Evolutionary conservation across 2,888 invertebrate genomes (phyloP), one percentile per base, ranked within the genome.

Genomic region (Papilio elwesi): DNA sequence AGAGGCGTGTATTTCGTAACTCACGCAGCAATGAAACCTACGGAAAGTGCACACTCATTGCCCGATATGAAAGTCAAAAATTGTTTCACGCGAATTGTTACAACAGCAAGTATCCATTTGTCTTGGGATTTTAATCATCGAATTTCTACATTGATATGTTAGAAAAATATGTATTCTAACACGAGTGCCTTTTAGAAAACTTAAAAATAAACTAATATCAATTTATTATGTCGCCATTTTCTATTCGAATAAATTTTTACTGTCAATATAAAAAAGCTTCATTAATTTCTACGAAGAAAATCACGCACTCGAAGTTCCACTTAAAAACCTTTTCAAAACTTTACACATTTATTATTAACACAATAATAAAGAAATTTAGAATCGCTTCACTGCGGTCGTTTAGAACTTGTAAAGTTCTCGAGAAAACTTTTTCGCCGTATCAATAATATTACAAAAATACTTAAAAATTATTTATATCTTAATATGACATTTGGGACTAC

Each of bases 41-140:
- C 26, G 12, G n/a, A 65, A 65, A 65, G 9, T 65, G 65, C 49
- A 1, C 51, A 51, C 26, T 65, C 65, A 65, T 65, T n/a, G 65
- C 51, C 36, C 13, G n/a, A 51, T 9, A 65, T 65, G 65, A 49
- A 65, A 49, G 65, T 65, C 51, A 7, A 65, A 48, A 65, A 51
- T 51, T 65, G 51, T 51, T 65, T 49, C 26, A 64, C 59, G 38
- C 16, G 9, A 26, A 26, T n/a, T n/a, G n/a, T n/a, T 8, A 16
- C 12, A 51, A 49, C 12, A 36, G 49, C 53, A 15, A 16, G 26
- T 36, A 36, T 51, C 38, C 65, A 65, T 65, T 65, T 51, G 51
- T 65, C 65, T 51, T 51, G 5, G 0, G n/a, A 13, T 51, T 8
- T 13, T 49, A 36, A 48, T 1, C 4, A 62, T 43, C 0, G 9